A percentile compares a stretch with the other conserved stretches of the same genome.
phyloP scores from a whole-genome alignment of 1,140 invertebrate genomes.

The Pemphigus obesinymphae region DNA sequence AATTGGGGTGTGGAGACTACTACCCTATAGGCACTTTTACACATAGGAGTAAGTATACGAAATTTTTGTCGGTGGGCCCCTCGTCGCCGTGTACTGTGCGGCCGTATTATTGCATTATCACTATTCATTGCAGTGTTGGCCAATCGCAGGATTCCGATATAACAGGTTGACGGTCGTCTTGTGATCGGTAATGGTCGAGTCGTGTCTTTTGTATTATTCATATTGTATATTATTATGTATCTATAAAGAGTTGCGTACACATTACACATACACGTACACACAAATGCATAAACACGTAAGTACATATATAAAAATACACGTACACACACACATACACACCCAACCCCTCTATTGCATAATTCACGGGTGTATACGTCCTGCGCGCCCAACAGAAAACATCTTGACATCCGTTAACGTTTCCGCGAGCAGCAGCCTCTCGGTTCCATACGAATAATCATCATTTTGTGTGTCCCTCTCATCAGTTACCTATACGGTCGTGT shows the following conservation, averaged over 20 bases:
- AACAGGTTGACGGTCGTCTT: conserved; percentile 4
- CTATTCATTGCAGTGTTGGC: background rate
- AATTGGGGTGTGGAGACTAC: background rate
- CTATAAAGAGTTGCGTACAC: background rate
- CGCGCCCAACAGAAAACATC: background rate
- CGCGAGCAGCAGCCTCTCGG: background rate
- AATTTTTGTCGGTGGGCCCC: background rate
- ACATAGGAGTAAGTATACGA: background rate
- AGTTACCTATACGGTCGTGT: too few species aligned
- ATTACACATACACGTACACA: background rate
- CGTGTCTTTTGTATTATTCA: conserved; percentile 21
- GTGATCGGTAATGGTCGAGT: background rate
- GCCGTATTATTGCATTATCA: background rate
- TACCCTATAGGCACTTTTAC: background rate
- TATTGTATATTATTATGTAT: background rate
- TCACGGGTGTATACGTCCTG: conserved; percentile 21
- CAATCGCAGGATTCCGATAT: background rate
- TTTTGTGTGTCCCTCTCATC: too few species aligned
- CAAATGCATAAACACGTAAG: background rate
- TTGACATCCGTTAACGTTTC: conserved; percentile 22
- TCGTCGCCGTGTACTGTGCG: background rate
- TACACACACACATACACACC: background rate
- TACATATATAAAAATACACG: background rate
- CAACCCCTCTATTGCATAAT: conserved; percentile 24
- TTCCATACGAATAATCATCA: too few species aligned